These are phyloP conservation scores for Saimiri boliviensis DNA, from an alignment of 2,113 vertebrate species.

Conservation along the genomic window DNA sequence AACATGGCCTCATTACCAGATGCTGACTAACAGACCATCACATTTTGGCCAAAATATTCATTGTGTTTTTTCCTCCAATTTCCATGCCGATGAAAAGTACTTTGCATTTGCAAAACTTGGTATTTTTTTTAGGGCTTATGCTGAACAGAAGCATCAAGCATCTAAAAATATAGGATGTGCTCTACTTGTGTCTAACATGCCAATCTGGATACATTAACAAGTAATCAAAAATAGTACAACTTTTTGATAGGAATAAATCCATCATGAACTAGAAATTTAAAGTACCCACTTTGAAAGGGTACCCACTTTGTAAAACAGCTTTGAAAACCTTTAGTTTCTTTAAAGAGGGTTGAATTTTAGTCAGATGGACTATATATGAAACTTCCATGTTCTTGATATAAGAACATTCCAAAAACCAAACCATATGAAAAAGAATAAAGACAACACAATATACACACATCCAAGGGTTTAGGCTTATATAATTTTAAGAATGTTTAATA, in stretches of 20 bases:
- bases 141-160: slow-evolving; percentile 53
- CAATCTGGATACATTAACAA: slow-evolving; percentile 52
- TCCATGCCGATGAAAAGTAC: slow-evolving; percentile 17
- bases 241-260: slow-evolving; percentile 47
- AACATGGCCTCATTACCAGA: neutral
- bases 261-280: slow-evolving; percentile 46
- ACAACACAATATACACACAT: neutral
- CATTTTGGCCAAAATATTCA: slow-evolving; percentile 40
- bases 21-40: slow-evolving; percentile 57
- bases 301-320: slow-evolving; percentile 15
- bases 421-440: slow-evolving; percentile 49
- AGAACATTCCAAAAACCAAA: slow-evolving; percentile 64
- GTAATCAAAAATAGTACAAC: slow-evolving; percentile 37
- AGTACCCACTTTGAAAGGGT: slow-evolving; percentile 34
- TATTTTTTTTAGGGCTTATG: slow-evolving; percentile 47
- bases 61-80: neutral
- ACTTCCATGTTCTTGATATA: slow-evolving; percentile 31
- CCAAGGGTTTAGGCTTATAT: slow-evolving; percentile 36
- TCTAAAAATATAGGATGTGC: slow-evolving; percentile 61
- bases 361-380: slow-evolving; percentile 45
- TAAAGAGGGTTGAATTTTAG: slow-evolving; percentile 41
- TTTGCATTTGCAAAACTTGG: slow-evolving; percentile 50
- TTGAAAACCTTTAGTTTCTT: slow-evolving; percentile 53
- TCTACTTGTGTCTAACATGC: slow-evolving; percentile 25
- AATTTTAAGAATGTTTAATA: slow-evolving; percentile 61